A percentile compares a stretch with the other conserved stretches of the same genome.
phyloP scores from a whole-genome alignment of 2,113 vertebrate genomes.

The Uria aalge region DNA sequence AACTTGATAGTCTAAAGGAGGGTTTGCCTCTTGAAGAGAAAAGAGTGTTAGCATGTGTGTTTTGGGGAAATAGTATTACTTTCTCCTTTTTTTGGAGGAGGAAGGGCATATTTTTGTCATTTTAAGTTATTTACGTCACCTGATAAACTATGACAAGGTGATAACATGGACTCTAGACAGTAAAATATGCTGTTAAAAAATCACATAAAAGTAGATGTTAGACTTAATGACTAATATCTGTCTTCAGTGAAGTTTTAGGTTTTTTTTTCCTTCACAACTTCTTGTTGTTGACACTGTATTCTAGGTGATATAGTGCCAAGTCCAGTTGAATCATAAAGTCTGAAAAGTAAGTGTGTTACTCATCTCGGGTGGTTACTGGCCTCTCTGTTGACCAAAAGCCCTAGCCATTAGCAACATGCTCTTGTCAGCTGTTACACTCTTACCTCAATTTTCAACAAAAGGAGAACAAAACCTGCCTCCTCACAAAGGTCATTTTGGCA shows the following conservation, averaged over 20 bases:
- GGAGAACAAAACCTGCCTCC: not conserved
- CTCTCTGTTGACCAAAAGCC: not conserved
- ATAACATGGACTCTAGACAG: not conserved
- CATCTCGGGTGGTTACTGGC: not conserved
- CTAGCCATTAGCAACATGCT: not conserved
- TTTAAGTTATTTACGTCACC: not conserved
- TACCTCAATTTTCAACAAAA: not conserved
- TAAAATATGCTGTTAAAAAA: not conserved
- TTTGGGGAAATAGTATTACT: not conserved
- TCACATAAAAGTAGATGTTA: not conserved
- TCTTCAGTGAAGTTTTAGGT: not conserved
- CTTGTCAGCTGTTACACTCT: not conserved
- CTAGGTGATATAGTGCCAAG: not conserved
- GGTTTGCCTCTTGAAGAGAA: not conserved
- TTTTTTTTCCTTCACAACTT: not conserved
- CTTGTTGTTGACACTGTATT: not conserved
- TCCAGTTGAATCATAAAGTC: not conserved
- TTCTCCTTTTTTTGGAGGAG: not conserved
- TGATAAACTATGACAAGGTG: not conserved
- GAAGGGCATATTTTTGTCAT: not conserved
- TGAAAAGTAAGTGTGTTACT: not conserved
- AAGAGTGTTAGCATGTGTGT: not conserved
- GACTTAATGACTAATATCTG: not conserved
- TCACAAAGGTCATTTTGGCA: not conserved
- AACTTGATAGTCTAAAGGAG: not conserved